phyloP scores from a whole-genome alignment of 2,888 invertebrate genomes.

The Oligia fasciuncula region DNA sequence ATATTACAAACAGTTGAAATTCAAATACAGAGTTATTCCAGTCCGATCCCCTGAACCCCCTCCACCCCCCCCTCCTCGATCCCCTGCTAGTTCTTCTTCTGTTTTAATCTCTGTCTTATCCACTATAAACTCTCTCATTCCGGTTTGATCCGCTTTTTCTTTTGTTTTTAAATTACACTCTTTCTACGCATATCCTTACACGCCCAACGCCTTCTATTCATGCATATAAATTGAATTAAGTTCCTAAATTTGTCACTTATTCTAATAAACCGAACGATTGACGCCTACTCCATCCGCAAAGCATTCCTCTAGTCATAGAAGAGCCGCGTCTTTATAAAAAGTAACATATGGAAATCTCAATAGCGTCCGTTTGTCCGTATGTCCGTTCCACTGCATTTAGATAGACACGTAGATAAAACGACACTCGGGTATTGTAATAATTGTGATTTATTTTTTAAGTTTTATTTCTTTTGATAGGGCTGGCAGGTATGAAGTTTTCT shows the following conservation, averaged over 20 bases:
- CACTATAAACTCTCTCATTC: too few relatives aligned
- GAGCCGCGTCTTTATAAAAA: slow-evolving; percentile 69
- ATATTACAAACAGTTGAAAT: too few relatives aligned
- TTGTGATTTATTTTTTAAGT: slow-evolving; percentile 79
- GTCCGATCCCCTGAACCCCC: too few relatives aligned
- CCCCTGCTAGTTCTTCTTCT: too few relatives aligned
- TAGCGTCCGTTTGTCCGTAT: slow-evolving; percentile 74
- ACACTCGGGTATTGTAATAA: slow-evolving; percentile 84
- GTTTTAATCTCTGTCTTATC: too few relatives aligned
- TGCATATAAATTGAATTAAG: slow-evolving; percentile 38
- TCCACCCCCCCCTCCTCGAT: too few relatives aligned
- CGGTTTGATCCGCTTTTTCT: too few relatives aligned
- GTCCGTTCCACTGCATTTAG: slow-evolving; percentile 81
- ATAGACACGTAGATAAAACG: slow-evolving; percentile 82
- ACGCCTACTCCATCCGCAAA: slow-evolving; percentile 68
- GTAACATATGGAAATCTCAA: slow-evolving; percentile 80
- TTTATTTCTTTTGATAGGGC: slow-evolving; percentile 64
- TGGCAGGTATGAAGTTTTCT: slow-evolving; percentile 26
- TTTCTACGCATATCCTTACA: neutral
- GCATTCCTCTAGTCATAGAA: slow-evolving; percentile 65
- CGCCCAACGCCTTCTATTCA: neutral
- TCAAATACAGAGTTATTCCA: too few relatives aligned
- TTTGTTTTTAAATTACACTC: neutral
- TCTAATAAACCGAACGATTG: slow-evolving; percentile 61
- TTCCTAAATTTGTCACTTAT: slow-evolving; percentile 58